Evolutionary conservation across 1,140 invertebrate genomes (phyloP), one percentile per base, ranked within the genome.

Genomic region (Sycobia sp.): DNA sequence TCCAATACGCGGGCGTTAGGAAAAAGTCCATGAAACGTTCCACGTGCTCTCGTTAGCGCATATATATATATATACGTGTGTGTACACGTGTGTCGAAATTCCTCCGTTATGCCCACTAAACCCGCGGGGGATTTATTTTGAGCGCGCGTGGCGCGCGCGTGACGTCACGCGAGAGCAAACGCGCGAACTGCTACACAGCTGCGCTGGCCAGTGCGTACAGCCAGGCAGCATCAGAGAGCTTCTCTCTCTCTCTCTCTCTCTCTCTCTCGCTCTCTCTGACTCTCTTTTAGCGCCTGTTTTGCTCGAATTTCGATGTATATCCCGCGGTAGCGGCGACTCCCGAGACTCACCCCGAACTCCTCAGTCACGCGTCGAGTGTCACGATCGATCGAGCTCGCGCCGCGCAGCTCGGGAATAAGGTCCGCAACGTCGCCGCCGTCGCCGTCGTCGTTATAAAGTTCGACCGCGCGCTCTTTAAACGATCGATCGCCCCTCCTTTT

Each of bases 41-140:
- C n/a, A n/a, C n/a, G n/a, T n/a, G n/a, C n/a, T n/a, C n/a, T n/a
- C n/a, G n/a, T n/a, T n/a, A n/a, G n/a, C n/a, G n/a, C n/a, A n/a
- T n/a, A n/a, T n/a, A n/a, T n/a, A n/a, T n/a, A n/a, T n/a, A n/a
- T n/a, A 77, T 69, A 72, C 71, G 62, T 72, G 69, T 69, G 27
- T 18, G 34, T 23, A 11, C 25, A 14, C 71, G 76, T 71, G 73
- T 79, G 76, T 65, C 64, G 61, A 70, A 71, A 78, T 79, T 80
- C 75, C 69, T 71, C 55, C 62, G 65, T 64, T 66, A 68, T 69
- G 62, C 64, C 71, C 66, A 70, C 70, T 67, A 72, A 72, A 77
- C 70, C 69, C 72, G 68, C 73, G 69, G 14, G n/a, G 67, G 73
- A 78, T 79, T 76, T 80, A 80, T 81, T 81, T 79, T 77, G 63